Percentiles rank a stretch among this genome's conserved stretches.
Evolutionary conservation across 2,113 vertebrate genomes (phyloP).

Genomic region (Epinephelus fuscoguttatus): DNA sequence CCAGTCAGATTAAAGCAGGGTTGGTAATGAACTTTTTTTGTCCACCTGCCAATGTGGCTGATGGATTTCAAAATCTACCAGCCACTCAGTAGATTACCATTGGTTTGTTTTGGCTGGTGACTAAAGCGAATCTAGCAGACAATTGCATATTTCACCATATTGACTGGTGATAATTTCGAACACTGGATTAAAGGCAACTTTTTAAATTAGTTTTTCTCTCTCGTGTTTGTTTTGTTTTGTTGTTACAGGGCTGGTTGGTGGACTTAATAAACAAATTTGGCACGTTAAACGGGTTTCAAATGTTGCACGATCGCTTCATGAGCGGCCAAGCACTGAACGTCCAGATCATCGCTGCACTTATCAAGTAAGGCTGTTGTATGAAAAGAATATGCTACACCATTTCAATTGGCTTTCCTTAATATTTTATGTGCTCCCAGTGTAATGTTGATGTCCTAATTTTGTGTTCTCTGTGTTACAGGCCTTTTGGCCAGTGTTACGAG

Average conservation of each 20-base stretch:
- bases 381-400: not conserved
- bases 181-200: not conserved
- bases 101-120: too few species aligned
- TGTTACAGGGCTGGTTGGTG: conserved; percentile 96
- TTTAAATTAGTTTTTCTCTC: conserved; percentile 2
- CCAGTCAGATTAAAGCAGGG: not conserved
- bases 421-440: not conserved
- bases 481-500: conserved; percentile 99
- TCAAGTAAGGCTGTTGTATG: conserved; percentile 89
- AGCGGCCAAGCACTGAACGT: conserved; percentile 98
- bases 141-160: too few species aligned
- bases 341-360: conserved; percentile 99
- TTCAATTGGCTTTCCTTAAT: not conserved
- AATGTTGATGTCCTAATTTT: conserved; percentile 1
- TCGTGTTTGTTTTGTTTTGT: conserved; percentile 19
- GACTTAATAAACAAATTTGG: conserved; percentile 99
- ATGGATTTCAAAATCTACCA: too few species aligned
- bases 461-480: conserved; percentile 82
- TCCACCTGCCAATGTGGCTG: too few species aligned
- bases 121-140: too few species aligned
- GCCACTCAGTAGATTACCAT: too few species aligned
- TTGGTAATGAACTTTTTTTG: too few species aligned
- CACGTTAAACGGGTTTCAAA: conserved; percentile 99
- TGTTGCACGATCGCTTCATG: conserved; percentile 99
- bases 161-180: too few species aligned